Percentiles rank a stretch among this genome's conserved stretches.
Conservation (phyloP, 2,113 vertebrate genomes). For the Puntigrus tetrazona region DNA sequence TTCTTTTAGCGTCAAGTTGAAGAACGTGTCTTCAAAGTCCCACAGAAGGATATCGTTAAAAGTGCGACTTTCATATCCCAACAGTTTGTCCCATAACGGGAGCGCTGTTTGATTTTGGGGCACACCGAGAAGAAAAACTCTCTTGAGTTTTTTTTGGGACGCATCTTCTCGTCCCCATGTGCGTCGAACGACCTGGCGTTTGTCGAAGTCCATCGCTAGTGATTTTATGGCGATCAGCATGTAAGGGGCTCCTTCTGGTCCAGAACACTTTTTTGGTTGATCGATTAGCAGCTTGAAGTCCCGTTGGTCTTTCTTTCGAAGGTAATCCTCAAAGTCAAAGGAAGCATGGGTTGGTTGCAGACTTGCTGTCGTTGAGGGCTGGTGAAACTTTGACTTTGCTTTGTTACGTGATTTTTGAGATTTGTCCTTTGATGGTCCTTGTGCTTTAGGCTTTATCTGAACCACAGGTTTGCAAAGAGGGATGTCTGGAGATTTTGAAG, state of each 20-base stretch:
- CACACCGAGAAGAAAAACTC: conserved; percentile 89
- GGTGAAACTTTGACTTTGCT: conserved; percentile 31
- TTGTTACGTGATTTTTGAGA: conserved; percentile 45
- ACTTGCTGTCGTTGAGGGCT: conserved; percentile 52
- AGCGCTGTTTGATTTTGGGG: conserved; percentile 78
- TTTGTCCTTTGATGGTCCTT: conserved; percentile 58
- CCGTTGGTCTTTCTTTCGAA: conserved; percentile 88
- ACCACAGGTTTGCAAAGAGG: conserved; percentile 53
- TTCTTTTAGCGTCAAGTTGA: conserved; percentile 97
- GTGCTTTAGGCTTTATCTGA: background rate
- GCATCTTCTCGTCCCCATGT: conserved; percentile 90
- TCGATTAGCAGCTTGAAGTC: conserved; percentile 88
- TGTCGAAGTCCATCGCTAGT: conserved; percentile 86
- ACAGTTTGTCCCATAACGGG: conserved; percentile 84
- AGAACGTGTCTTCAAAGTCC: conserved; percentile 97
- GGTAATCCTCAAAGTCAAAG: conserved; percentile 87
- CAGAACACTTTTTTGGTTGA: conserved; percentile 86
- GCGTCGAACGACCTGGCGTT: conserved; percentile 91
- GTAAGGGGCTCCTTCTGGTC: conserved; percentile 70
- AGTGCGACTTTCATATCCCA: conserved; percentile 84
- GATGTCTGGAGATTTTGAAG: conserved; percentile 29
- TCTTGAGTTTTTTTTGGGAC: conserved; percentile 74
- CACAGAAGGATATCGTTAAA: conserved; percentile 90
- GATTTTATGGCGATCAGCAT: conserved; percentile 94
- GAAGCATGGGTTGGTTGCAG: conserved; percentile 58